Evolutionary conservation across 2,113 vertebrate genomes (phyloP), one percentile per base, ranked within the genome.

Genomic region (Gavia stellata): DNA sequence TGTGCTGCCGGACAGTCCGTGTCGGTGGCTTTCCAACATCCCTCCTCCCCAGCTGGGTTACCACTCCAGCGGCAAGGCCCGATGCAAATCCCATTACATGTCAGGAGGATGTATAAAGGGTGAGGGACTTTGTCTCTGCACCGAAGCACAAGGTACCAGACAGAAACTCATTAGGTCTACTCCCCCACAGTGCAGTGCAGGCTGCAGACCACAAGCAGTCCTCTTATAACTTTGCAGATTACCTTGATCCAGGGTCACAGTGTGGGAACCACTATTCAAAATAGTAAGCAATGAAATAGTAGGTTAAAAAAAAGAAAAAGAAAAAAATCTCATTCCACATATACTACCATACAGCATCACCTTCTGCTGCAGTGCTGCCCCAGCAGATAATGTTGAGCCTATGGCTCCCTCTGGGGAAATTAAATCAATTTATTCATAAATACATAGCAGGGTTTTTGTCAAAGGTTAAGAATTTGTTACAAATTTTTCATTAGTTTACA

Each of bases 1-100:
- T 9, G 42, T 3, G 8, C 44, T 67, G 53, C 38, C 0, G 1
- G 61, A 14, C n/a, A 26, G 47, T 12, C 9, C 0, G 1, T 24
- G 50, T 17, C 86, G 12, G 34, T 15, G 77, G 24, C 40, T 81
- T 55, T 25, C 55, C 87, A 67, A 9, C 19, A 17, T 18, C 68
- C 42, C 44, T 91, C 12, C 65, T 74, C 29, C 49, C 42, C n/a
- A 77, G 52, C 24, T 19, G 18, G 61, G 56, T 61, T 66, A 38
- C 33, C 33, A 0, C 12, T 15, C 13, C 75, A 44, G 91, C 16
- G n/a, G 42, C 59, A 73, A 47, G 24, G 44, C 29, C 56, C 5
- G 3, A 1, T 20, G 52, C 14, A 79, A 63, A 55, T 28, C 56
- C 70, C 19, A 2, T 3, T 14, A 25, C 31, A 10, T 2, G 19